Percentiles rank a stretch among this genome's conserved stretches.
phyloP scores from a whole-genome alignment of 2,113 vertebrate species.

The Atractosteus spatula region DNA sequence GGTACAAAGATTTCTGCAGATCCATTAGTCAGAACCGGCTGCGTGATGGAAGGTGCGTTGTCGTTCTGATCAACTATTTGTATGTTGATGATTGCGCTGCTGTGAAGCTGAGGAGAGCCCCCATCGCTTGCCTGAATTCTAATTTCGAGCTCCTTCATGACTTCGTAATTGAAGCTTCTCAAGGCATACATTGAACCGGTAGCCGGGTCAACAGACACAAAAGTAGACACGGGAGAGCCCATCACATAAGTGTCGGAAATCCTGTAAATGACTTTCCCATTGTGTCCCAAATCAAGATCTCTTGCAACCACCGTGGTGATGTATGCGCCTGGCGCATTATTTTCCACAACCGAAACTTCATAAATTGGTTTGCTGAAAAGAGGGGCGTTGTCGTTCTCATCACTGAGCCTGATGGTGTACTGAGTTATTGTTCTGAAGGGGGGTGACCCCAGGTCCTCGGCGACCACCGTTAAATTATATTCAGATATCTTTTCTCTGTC shows the following conservation, averaged over 20 bases:
- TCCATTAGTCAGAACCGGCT: slow-evolving; percentile 78
- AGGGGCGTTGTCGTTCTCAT: slow-evolving; percentile 89
- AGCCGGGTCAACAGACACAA: slow-evolving; percentile 84
- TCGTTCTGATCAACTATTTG: slow-evolving; percentile 91
- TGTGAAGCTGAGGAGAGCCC: slow-evolving; percentile 86
- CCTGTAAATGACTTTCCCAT: slow-evolving; percentile 81
- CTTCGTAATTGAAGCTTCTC: slow-evolving; percentile 89
- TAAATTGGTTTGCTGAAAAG: slow-evolving; percentile 75
- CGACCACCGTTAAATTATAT: slow-evolving; percentile 90
- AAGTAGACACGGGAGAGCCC: slow-evolving; percentile 80
- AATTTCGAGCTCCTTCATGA: slow-evolving; percentile 80
- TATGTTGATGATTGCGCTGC: slow-evolving; percentile 78
- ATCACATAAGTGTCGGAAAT: slow-evolving; percentile 76
- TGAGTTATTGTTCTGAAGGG: slow-evolving; percentile 77
- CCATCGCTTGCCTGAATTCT: slow-evolving; percentile 84
- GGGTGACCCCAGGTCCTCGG: slow-evolving; percentile 84
- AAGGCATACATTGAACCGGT: slow-evolving; percentile 87
- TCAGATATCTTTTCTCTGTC: slow-evolving; percentile 84
- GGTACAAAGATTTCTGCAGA: slow-evolving; percentile 84
- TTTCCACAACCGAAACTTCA: slow-evolving; percentile 80
- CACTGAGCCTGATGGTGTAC: slow-evolving; percentile 77
- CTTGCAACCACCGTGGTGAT: slow-evolving; percentile 78
- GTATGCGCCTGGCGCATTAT: slow-evolving; percentile 83
- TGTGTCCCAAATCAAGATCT: slow-evolving; percentile 80
- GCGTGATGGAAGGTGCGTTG: slow-evolving; percentile 79